Conservation (phyloP, 2,888 invertebrate genomes). For the Homarus gammarus region DNA sequence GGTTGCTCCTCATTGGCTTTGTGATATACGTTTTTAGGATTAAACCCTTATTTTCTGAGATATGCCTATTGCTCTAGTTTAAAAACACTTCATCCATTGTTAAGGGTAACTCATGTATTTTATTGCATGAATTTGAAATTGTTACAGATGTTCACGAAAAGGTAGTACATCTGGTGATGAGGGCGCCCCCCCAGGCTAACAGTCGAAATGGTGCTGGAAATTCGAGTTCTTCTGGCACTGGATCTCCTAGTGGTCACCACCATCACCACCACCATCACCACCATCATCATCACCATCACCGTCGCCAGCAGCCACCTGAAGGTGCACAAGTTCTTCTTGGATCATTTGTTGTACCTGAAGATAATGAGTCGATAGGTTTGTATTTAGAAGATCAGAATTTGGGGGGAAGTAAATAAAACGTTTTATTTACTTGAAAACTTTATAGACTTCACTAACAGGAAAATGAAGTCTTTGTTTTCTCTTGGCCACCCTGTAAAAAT, state of each 20-base stretch:
- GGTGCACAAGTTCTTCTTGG: slow-evolving; percentile 69
- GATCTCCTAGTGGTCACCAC: slow-evolving; percentile 42
- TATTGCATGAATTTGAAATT: neutral
- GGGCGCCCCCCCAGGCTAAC: slow-evolving; percentile 86
- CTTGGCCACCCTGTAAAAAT: too few relatives aligned
- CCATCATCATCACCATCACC: slow-evolving; percentile 61
- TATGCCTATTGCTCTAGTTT: too few relatives aligned
- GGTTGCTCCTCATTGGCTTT: too few relatives aligned
- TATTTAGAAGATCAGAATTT: slow-evolving; percentile 19
- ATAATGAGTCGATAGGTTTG: slow-evolving; percentile 63
- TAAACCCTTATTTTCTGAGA: too few relatives aligned
- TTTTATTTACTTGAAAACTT: too few relatives aligned
- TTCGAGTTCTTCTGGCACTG: slow-evolving; percentile 63
- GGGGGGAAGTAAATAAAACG: too few relatives aligned
- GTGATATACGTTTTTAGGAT: too few relatives aligned
- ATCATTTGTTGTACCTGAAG: slow-evolving; percentile 68
- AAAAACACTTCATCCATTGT: too few relatives aligned
- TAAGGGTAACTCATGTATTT: too few relatives aligned
- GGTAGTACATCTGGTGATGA: slow-evolving; percentile 94
- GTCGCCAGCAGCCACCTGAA: slow-evolving; percentile 52
- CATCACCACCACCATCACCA: slow-evolving; percentile 59
- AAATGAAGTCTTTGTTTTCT: too few relatives aligned
- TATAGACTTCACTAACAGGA: too few relatives aligned
- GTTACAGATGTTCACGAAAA: slow-evolving; percentile 89
- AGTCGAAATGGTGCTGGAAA: slow-evolving; percentile 65